Base-by-base conservation (phyloP, 1,140 invertebrate genomes). In the Trichoplusia ni region DNA sequence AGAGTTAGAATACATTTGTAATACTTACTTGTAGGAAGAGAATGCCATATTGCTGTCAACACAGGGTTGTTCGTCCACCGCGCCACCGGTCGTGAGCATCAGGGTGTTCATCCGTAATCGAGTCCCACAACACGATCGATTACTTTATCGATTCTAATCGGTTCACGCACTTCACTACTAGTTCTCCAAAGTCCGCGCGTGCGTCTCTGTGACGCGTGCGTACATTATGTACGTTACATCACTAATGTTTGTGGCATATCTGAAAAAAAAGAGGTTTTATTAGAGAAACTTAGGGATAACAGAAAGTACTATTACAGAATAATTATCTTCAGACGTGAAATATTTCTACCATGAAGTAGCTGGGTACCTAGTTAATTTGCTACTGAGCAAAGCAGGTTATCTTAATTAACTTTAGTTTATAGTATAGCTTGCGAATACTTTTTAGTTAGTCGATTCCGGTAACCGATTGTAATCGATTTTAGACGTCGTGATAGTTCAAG, bases 21-120 rank as follows among this genome's bases (percentile, higher is more conserved):
- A 3, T 44, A 86, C 86, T 86, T 58, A 89, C 86, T 88, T 89
- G 46, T 89, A 89, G 51, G 82, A 79, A 23, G 86, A 81, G 67
- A 88, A 89, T 53, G 86, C 82, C 86, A 89, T 89, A 53, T 84
- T 89, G 67, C 72, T 80, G 69, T 89, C 86, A 71, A 86, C 80
- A 73, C 77, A 81, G 53, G 81, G 76, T 73, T 85, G 84, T 62
- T 89, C 86, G 61, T 89, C 86, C 67, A 85, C 77, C 14, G 74
- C 66, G 38, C 83, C 82, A 42, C 73, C 75, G 64, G 84, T 82
- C 65, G 87, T 90, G 51, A 90, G 84, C 87, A 90, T 90, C 62
- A 90, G 87, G 77, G 81, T 83, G 81, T 90, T 88, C 87, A 90
- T 90, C 69, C 78, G 76, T 61, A 69, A 59, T 54, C 37, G 44